Percentiles rank a stretch among this genome's conserved stretches.
Evolutionary conservation across 2,113 vertebrate species (phyloP).

Genomic region (Siphamia tubifer): DNA sequence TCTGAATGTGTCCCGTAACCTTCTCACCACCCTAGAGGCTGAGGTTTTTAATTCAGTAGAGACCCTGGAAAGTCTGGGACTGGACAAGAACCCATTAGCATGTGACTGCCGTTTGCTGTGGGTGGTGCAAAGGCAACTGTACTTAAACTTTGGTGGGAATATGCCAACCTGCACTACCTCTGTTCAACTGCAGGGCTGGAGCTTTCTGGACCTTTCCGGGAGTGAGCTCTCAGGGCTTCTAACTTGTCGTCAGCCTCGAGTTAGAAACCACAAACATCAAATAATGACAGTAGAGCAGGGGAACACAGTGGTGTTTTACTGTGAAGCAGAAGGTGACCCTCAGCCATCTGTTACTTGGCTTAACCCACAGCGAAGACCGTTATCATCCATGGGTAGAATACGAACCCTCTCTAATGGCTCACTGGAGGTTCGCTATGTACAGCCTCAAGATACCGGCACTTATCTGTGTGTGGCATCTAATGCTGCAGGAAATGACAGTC

Average conservation of each 20-base stretch:
- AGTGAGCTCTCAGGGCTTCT: constrained; percentile 76
- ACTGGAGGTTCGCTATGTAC: constrained; percentile 83
- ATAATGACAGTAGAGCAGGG: constrained; percentile 80
- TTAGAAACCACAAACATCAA: constrained; percentile 71
- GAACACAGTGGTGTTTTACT: constrained; percentile 77
- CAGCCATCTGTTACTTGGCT: constrained; percentile 81
- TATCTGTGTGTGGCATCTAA: constrained; percentile 87
- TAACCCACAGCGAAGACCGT: constrained; percentile 68
- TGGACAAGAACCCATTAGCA: constrained; percentile 84
- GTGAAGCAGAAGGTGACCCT: constrained; percentile 84
- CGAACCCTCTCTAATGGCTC: constrained; percentile 80
- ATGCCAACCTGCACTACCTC: constrained; percentile 79
- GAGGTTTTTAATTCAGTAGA: constrained; percentile 80
- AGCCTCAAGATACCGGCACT: constrained; percentile 80
- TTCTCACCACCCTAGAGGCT: constrained; percentile 81
- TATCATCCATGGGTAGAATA: constrained; percentile 75
- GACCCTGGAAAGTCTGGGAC: constrained; percentile 77
- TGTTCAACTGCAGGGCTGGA: constrained; percentile 68
- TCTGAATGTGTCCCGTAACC: constrained; percentile 84
- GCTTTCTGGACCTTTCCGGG: constrained; percentile 78
- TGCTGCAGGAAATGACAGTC: constrained; percentile 82
- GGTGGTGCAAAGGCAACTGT: constrained; percentile 73
- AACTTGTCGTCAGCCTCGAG: constrained; percentile 80
- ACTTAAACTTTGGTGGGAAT: constrained; percentile 72
- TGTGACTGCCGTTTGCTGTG: constrained; percentile 90